Conservation (phyloP, 1,140 invertebrate genomes). For the Pachypeltis micranthus region DNA sequence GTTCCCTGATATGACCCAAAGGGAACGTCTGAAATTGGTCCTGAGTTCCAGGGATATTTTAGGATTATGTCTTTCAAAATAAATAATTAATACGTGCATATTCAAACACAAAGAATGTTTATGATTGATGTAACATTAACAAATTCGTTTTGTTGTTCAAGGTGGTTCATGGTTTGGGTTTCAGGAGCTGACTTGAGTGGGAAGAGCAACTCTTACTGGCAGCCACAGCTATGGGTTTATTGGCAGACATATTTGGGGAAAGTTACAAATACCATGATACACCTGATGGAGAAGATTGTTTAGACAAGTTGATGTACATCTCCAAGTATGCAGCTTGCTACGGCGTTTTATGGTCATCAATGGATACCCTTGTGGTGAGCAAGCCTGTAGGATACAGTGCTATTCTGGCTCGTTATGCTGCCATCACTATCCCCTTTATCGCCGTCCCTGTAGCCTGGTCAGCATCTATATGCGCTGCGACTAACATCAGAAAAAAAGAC, state of each 20-base stretch:
- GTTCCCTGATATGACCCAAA: too few relatives aligned
- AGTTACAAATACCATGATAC: constrained; percentile 48
- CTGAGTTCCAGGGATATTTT: too few relatives aligned
- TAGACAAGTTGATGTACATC: constrained; percentile 47
- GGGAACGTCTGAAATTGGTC: too few relatives aligned
- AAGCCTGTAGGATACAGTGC: constrained; percentile 41
- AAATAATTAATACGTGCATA: too few relatives aligned
- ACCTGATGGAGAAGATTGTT: constrained; percentile 54
- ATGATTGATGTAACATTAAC: too few relatives aligned
- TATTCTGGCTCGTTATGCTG: constrained; percentile 38
- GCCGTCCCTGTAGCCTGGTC: constrained; percentile 48
- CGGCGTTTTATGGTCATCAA: constrained; percentile 38
- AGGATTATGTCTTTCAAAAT: too few relatives aligned
- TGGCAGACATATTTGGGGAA: constrained; percentile 2
- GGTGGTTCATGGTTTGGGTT: too few relatives aligned
- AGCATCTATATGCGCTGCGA: constrained; percentile 42
- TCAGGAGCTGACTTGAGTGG: too few relatives aligned
- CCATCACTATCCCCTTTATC: constrained; percentile 32
- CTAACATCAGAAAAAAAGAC: constrained; percentile 49
- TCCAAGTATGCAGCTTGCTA: constrained; percentile 42
- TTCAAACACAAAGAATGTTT: too few relatives aligned
- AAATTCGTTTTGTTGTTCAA: too few relatives aligned
- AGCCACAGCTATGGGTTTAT: background rate
- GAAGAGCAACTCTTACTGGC: too few relatives aligned
- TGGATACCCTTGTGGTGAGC: constrained; percentile 45